Evolutionary conservation across 2,113 vertebrate genomes (phyloP), one percentile per base, ranked within the genome.

Genomic region (Poecile atricapillus): DNA sequence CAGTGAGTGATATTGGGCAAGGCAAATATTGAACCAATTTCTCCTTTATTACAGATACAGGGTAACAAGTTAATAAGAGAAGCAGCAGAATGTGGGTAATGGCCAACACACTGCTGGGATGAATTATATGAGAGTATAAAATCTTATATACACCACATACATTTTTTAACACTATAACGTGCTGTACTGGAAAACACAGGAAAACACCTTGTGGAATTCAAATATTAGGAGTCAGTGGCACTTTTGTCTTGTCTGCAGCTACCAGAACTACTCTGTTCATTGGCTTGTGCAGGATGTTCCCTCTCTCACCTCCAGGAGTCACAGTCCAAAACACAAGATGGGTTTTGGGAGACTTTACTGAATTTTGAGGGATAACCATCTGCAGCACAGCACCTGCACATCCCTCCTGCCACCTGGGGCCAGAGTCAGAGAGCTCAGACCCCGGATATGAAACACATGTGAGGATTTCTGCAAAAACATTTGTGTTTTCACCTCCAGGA

Each of bases 11-110:
- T 89, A 71, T 17, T 60, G 73, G 52, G 44, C 52, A 94, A 91
- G 49, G 78, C 69, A 89, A 93, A 92, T 88, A 92, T 50, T 59
- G 76, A 95, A 80, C 44, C 47, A 52, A 87, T 91, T 91, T 91
- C 41, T 77, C 80, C 25, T 82, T 89, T 95, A 89, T 89, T 93
- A 56, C 58, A 89, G 62, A 84, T 35, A 56, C 1, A 73, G 44
- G 70, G 52, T 68, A 94, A 79, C 35, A 84, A 95, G 60, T 81
- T 89, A 89, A 77, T 78, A 65, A 81, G 70, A 81, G 59, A 75
- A 53, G 58, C 62, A 94, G 81, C 69, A 78, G 83, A 85, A 76
- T 16, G 46, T 71, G 41, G 50, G 65, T 44, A 87, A 92, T 9
- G 75, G 78, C 39, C n/a, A 49, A 41, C 15, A 11, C n/a, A 16